Conservation (phyloP, 2,113 vertebrate genomes). For the Rafetus swinhoei region DNA sequence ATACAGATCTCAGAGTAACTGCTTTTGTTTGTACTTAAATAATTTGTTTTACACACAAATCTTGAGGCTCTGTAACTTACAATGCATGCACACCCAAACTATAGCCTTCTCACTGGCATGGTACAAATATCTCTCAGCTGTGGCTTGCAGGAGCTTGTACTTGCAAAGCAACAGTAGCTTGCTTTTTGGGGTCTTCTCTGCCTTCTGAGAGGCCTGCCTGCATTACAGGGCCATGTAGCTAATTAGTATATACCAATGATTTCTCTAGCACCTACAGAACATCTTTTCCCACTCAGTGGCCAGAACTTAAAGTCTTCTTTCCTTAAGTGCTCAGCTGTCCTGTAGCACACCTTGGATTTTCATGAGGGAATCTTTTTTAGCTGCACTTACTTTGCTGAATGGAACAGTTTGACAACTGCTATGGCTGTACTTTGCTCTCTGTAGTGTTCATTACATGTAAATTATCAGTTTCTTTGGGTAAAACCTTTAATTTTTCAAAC, state of each 20-base stretch:
- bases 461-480: background rate
- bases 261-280: background rate
- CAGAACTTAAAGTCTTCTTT: background rate
- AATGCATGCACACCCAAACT: fast-evolving
- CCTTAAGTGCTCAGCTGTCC: background rate
- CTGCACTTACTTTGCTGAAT: too few relatives aligned
- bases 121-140: background rate
- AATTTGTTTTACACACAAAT: fast-evolving
- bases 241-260: background rate
- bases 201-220: background rate
- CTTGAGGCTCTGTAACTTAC: background rate
- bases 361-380: background rate
- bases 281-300: background rate
- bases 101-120: fast-evolving
- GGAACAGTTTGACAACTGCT: background rate
- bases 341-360: background rate
- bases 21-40: fast-evolving
- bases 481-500: background rate
- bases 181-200: background rate
- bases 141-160: background rate
- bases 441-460: background rate
- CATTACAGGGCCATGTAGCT: background rate
- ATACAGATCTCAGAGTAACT: fast-evolving
- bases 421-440: background rate
- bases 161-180: background rate